Conservation (phyloP, 2,113 vertebrate species). For the Ctenomys sociabilis region DNA sequence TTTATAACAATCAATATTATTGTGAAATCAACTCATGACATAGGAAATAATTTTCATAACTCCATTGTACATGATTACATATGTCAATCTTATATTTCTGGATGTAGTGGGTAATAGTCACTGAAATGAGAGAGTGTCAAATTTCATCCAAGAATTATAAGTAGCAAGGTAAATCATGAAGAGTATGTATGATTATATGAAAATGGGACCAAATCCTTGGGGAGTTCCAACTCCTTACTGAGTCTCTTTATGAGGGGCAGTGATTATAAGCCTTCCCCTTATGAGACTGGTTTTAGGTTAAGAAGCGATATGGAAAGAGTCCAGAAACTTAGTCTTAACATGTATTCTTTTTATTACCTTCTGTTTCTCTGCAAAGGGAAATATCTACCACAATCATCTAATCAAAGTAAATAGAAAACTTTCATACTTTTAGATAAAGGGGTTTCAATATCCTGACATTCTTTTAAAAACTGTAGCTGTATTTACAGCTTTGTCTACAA, state of each 20-base stretch:
- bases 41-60: conserved; percentile 16
- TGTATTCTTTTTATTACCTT: not conserved
- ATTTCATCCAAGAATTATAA: not conserved
- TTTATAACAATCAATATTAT: not conserved
- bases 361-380: not conserved
- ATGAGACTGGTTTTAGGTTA: not conserved
- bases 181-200: not conserved
- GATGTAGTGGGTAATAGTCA: not conserved
- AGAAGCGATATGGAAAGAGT: not conserved
- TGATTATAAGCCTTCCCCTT: not conserved
- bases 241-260: not conserved
- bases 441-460: conserved; percentile 57
- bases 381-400: conserved; percentile 33
- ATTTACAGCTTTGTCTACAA: conserved; percentile 73
- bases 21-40: not conserved
- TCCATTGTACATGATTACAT: not conserved
- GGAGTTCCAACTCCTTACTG: not conserved
- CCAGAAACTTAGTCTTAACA: conserved; percentile 14
- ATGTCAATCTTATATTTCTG: not conserved
- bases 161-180: not conserved
- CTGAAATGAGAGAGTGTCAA: not conserved
- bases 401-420: conserved; percentile 35
- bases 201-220: not conserved
- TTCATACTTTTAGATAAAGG: not conserved
- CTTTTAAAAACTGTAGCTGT: conserved; percentile 52